phyloP scores from a whole-genome alignment of 2,113 vertebrate genomes.

The Cyanoramphus novaezelandiae region DNA sequence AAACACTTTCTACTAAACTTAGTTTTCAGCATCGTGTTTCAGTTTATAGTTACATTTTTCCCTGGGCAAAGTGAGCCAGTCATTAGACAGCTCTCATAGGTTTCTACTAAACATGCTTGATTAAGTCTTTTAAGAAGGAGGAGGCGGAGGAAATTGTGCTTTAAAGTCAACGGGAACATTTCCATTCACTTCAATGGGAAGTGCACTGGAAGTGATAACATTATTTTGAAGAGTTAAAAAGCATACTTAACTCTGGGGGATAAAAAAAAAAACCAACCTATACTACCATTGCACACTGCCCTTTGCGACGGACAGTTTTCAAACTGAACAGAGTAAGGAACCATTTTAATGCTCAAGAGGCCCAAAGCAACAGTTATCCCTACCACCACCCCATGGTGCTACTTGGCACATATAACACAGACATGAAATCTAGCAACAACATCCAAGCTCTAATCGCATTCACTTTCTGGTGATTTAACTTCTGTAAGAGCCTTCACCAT shows the following conservation, averaged over 20 bases:
- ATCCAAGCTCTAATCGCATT: background rate
- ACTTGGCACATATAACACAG: background rate
- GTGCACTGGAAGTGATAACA: background rate
- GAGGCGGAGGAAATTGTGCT: conserved; percentile 3
- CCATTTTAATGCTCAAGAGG: background rate
- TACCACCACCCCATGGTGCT: background rate
- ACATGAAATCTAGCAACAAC: background rate
- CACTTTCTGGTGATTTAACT: background rate
- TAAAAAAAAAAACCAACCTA: background rate
- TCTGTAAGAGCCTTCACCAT: background rate
- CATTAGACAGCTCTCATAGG: conserved; percentile 47
- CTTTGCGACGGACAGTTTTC: background rate
- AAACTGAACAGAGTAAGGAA: background rate
- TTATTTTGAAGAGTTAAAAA: conserved; percentile 2
- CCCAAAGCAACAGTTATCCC: background rate
- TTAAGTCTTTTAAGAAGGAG: conserved; percentile 49
- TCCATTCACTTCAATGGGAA: conserved; percentile 25
- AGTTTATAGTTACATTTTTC: conserved; percentile 70
- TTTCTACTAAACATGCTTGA: conserved; percentile 51
- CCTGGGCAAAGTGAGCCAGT: conserved; percentile 43
- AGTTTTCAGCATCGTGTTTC: conserved; percentile 69
- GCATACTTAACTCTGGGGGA: background rate
- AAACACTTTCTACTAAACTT: conserved; percentile 75
- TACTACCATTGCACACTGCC: background rate
- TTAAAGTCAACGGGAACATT: conserved; percentile 24